These are phyloP conservation scores for Agelaius phoeniceus DNA, from an alignment of 2,113 vertebrate genomes.

Conservation along the genomic window DNA sequence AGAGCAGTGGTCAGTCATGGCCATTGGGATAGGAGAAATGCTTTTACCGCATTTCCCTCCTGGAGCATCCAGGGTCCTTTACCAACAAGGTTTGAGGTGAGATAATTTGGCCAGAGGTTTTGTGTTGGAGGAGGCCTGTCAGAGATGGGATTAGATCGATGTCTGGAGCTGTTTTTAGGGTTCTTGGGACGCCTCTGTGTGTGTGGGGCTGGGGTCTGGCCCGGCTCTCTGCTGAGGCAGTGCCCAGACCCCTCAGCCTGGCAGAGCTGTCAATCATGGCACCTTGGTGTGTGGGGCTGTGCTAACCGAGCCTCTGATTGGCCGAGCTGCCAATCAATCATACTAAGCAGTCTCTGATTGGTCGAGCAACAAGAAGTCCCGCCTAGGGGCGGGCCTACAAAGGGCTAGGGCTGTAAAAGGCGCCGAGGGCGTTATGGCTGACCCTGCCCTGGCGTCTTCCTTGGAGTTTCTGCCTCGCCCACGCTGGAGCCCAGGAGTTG, in stretches of 20 bases:
- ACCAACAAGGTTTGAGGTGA: too few relatives aligned
- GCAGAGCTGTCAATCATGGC: background rate
- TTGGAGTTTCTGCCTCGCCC: accelerated
- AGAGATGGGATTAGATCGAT: accelerated
- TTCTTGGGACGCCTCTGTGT: background rate
- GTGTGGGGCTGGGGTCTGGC: background rate
- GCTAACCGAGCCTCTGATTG: background rate
- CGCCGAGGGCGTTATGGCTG: accelerated
- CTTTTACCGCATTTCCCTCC: background rate
- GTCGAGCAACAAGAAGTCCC: accelerated
- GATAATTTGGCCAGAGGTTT: accelerated
- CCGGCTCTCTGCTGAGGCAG: background rate
- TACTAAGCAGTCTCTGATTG: accelerated
- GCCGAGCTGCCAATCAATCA: accelerated
- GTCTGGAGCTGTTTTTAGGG: background rate
- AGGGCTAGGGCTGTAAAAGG: accelerated
- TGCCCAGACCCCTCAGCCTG: background rate
- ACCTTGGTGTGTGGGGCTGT: accelerated
- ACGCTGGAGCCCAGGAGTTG: accelerated
- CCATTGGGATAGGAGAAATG: accelerated
- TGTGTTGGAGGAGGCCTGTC: background rate
- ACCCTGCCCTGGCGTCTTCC: accelerated
- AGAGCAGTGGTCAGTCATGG: background rate
- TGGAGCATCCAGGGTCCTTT: accelerated
- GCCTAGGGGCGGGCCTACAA: accelerated